phyloP scores from a whole-genome alignment of 2,113 vertebrate species.

The Uropsilus gracilis region DNA sequence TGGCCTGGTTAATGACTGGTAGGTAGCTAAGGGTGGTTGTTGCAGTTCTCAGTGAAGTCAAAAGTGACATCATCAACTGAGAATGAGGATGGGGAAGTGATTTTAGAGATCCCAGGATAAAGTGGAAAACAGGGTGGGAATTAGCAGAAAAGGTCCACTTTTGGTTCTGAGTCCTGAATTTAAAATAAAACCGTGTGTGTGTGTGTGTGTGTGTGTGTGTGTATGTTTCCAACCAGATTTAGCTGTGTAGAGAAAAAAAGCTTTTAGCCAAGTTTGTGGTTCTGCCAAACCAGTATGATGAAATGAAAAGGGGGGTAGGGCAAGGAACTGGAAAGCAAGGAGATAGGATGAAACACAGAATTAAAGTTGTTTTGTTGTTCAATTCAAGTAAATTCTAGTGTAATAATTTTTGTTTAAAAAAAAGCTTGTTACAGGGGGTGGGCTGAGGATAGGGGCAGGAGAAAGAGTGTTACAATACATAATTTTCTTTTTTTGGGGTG shows the following conservation, averaged over 20 bases:
- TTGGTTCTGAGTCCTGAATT: slow-evolving; percentile 1
- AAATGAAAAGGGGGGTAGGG: not conserved
- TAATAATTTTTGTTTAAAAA: slow-evolving; percentile 37
- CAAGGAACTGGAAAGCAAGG: not conserved
- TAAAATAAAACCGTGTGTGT: not conserved
- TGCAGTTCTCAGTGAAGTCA: not conserved
- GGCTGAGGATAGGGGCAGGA: no score
- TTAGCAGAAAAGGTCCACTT: not conserved
- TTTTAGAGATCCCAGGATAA: slow-evolving; percentile 14
- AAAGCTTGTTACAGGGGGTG: not conserved
- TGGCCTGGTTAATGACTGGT: not conserved
- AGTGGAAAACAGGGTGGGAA: not conserved
- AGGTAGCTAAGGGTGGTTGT: not conserved
- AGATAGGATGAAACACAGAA: not conserved
- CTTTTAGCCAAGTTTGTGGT: not conserved
- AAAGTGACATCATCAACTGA: not conserved
- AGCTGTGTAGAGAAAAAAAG: not conserved
- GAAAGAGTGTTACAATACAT: no score
- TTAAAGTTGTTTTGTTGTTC: slow-evolving; percentile 1
- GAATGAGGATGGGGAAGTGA: not conserved
- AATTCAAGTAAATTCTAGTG: slow-evolving; percentile 26
- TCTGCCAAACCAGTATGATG: not conserved
- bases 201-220: not conserved
- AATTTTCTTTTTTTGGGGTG: no score
- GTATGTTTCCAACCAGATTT: not conserved